Evolutionary conservation across 2,888 invertebrate genomes (phyloP).

Genomic region (Hymenopus coronatus): DNA sequence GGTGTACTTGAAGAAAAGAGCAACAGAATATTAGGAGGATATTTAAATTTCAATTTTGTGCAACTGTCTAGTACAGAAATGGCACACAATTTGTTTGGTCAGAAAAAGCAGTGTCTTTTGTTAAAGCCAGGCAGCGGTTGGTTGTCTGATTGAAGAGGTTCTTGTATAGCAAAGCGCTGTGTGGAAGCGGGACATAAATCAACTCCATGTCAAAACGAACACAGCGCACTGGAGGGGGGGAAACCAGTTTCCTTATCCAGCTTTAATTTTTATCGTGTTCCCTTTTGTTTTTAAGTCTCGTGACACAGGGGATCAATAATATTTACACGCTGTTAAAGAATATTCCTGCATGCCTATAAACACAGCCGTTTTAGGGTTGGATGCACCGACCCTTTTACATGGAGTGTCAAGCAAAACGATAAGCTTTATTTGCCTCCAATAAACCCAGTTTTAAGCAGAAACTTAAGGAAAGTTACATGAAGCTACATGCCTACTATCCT

Average conservation of each 20-base stretch:
- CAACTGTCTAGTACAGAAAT: neutral
- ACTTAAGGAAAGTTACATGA: no score
- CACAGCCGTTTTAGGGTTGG: neutral
- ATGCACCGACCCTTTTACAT: neutral
- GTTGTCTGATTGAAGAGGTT: neutral
- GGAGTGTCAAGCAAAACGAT: neutral
- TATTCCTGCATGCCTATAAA: neutral
- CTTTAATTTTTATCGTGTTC: neutral
- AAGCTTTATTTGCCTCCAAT: neutral
- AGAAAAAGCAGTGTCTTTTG: neutral
- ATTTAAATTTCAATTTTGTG: neutral
- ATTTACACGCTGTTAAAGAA: neutral
- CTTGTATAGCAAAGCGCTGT: slow-evolving; percentile 16
- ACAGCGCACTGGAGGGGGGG: neutral
- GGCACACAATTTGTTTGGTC: neutral
- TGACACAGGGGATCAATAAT: neutral
- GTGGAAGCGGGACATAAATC: slow-evolving; percentile 8
- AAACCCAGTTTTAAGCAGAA: no score
- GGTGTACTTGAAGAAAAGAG: neutral
- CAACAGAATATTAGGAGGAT: neutral
- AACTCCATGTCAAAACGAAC: slow-evolving; percentile 7
- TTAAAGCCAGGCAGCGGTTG: neutral
- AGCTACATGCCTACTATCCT: no score
- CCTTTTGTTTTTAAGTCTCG: neutral
- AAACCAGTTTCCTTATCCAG: slow-evolving; percentile 6